Conservation (phyloP, 2,888 invertebrate genomes). For the Ophraella communa region DNA sequence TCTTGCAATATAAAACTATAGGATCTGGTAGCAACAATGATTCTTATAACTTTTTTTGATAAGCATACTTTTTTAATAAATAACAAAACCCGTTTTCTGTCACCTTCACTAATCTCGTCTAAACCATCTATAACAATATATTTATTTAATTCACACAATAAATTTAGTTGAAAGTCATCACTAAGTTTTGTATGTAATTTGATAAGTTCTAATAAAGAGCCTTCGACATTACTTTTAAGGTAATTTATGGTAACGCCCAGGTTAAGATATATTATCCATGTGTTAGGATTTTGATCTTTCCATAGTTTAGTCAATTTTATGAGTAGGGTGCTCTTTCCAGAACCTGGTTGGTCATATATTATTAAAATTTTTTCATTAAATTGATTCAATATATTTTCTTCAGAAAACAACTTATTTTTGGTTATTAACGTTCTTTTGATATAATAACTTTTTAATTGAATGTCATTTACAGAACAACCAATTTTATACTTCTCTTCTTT, state of each 20-base stretch:
- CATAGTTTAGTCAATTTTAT: background rate
- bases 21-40: slow-evolving; percentile 3
- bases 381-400: background rate
- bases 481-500: background rate
- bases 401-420: background rate
- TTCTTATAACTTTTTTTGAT: background rate
- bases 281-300: background rate
- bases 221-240: background rate
- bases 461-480: background rate
- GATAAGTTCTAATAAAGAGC: background rate
- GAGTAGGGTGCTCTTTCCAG: slow-evolving; percentile 3
- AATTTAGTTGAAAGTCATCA: background rate
- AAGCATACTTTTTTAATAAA: background rate
- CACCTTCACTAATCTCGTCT: background rate
- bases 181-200: background rate
- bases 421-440: background rate
- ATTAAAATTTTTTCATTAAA: background rate
- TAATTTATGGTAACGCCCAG: background rate
- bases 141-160: background rate
- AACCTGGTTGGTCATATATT: slow-evolving; percentile 8
- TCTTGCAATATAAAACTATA: slow-evolving; percentile 10
- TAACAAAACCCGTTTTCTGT: background rate
- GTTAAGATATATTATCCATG: background rate
- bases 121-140: slow-evolving; percentile 3
- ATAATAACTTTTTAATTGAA: slow-evolving; percentile 6